These are phyloP conservation scores for Adelognathus sp. DNA, from an alignment of 2,888 invertebrate species.

Conservation along the genomic window DNA sequence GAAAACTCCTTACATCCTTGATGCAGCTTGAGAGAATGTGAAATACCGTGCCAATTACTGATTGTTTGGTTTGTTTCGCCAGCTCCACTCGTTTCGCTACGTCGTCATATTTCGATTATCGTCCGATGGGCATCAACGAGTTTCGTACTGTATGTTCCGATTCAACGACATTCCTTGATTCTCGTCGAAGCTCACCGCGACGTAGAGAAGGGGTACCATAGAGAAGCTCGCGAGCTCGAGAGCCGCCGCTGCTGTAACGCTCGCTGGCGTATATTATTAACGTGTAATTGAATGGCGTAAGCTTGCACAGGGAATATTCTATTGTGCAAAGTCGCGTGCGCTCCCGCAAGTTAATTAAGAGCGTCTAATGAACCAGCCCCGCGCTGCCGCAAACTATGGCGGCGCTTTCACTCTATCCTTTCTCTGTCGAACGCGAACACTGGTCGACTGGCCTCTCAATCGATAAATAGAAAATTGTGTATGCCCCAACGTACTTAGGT, in stretches of 20 bases:
- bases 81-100: neutral
- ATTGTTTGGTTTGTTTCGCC: slow-evolving; percentile 20
- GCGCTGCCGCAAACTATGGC: slow-evolving; percentile 76
- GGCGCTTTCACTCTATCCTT: slow-evolving; percentile 51
- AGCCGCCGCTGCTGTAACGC: slow-evolving; percentile 73
- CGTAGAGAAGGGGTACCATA: slow-evolving; percentile 32
- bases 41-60: slow-evolving; percentile 27
- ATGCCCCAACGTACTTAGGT: slow-evolving; percentile 49
- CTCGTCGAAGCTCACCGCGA: slow-evolving; percentile 16
- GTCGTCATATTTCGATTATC: slow-evolving; percentile 41
- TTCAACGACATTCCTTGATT: slow-evolving; percentile 30
- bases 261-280: slow-evolving; percentile 78
- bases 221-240: slow-evolving; percentile 59
- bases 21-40: neutral
- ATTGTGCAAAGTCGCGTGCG: slow-evolving; percentile 79
- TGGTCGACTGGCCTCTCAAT: slow-evolving; percentile 79
- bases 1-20: too few species aligned
- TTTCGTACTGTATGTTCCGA: slow-evolving; percentile 25
- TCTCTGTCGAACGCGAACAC: slow-evolving; percentile 60
- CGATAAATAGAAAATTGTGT: slow-evolving; percentile 79
- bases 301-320: slow-evolving; percentile 70
- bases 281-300: slow-evolving; percentile 79
- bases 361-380: slow-evolving; percentile 80
- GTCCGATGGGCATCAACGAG: slow-evolving; percentile 13
- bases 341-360: slow-evolving; percentile 81